These are phyloP conservation scores for Manis pentadactyla DNA, from an alignment of 2,797 vertebrate species.

Conservation along the genomic window DNA sequence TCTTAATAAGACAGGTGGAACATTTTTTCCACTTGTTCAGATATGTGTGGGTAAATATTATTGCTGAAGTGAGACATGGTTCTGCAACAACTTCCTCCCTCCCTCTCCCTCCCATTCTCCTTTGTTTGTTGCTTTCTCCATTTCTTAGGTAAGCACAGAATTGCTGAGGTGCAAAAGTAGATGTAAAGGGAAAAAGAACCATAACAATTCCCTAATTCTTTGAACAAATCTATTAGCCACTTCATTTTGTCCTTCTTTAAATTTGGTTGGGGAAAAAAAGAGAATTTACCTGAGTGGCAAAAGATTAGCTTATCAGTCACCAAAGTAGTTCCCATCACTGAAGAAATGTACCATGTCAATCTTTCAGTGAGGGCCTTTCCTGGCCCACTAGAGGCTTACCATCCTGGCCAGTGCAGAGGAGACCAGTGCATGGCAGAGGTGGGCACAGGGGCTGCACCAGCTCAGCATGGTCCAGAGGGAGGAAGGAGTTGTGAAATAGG, in stretches of 20 bases:
- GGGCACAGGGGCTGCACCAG: background rate
- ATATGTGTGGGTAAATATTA: background rate
- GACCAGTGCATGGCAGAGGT: background rate
- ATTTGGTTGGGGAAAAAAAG: background rate
- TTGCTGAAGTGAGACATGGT: background rate
- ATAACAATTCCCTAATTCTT: background rate
- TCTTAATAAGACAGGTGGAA: background rate
- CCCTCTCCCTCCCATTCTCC: too few relatives aligned
- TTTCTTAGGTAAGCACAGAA: background rate
- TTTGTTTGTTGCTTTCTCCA: accelerated
- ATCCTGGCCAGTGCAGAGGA: too few relatives aligned
- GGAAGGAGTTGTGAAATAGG: background rate
- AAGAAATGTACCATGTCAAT: background rate
- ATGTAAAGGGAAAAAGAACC: background rate
- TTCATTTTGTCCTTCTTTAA: background rate
- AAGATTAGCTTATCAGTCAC: background rate
- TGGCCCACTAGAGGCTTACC: background rate
- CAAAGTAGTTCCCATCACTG: background rate
- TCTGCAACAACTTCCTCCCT: background rate
- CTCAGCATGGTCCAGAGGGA: background rate
- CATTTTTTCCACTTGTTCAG: background rate
- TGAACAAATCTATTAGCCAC: background rate
- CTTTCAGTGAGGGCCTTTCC: background rate
- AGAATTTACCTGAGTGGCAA: background rate
- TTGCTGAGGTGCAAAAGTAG: background rate